phyloP scores from a whole-genome alignment of 2,113 vertebrate species.

The Sinocyclocheilus anophthalmus region DNA sequence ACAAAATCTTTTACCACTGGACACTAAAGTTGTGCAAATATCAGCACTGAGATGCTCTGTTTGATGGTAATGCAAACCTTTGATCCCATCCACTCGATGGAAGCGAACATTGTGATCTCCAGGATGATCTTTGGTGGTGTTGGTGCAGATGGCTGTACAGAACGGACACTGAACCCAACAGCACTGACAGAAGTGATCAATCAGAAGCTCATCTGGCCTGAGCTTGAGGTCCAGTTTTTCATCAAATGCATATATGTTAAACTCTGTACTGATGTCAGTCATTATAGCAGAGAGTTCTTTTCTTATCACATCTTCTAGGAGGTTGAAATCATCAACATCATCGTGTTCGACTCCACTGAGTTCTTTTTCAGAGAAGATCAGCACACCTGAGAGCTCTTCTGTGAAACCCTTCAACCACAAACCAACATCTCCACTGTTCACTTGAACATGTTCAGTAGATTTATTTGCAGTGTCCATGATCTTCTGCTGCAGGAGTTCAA shows the following conservation, averaged over 20 bases:
- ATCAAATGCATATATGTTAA: too few species aligned
- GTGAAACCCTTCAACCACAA: constrained; percentile 15
- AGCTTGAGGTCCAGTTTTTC: too few species aligned
- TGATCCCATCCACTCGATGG: background rate
- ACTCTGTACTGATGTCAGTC: too few species aligned
- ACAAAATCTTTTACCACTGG: too few species aligned
- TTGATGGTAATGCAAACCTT: background rate
- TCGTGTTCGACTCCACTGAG: too few species aligned
- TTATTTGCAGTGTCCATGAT: background rate
- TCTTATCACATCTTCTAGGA: too few species aligned
- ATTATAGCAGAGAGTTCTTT: too few species aligned
- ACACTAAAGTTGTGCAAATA: background rate
- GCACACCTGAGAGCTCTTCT: background rate
- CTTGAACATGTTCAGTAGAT: constrained; percentile 11
- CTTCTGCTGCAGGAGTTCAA: background rate
- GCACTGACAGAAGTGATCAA: background rate
- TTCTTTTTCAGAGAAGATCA: too few species aligned
- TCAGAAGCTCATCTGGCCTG: too few species aligned
- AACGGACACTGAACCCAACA: constrained; percentile 5
- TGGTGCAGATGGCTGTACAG: background rate
- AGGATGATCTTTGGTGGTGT: background rate
- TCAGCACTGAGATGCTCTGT: background rate
- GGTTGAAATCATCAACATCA: too few species aligned
- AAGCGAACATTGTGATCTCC: background rate
- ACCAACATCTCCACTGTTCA: background rate